A percentile compares a stretch with the other conserved stretches of the same genome.
phyloP scores from a whole-genome alignment of 2,113 vertebrate species.

The Otocyon megalotis region DNA sequence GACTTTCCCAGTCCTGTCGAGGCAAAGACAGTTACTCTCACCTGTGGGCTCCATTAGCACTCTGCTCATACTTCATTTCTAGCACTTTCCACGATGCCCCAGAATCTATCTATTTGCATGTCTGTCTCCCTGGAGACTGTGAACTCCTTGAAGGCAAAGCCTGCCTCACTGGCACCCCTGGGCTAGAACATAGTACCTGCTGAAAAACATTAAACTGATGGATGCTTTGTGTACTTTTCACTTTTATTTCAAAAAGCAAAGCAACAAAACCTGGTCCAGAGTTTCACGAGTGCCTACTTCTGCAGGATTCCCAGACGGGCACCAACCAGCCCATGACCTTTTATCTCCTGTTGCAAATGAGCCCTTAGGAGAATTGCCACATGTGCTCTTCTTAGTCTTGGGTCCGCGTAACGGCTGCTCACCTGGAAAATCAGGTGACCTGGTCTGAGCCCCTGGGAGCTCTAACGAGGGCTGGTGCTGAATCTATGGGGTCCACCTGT shows the following conservation, averaged over 20 bases:
- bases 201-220: too few species aligned
- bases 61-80: background rate
- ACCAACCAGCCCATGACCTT: rapidly evolving
- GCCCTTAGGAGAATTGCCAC: background rate
- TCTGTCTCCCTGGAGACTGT: background rate
- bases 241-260: background rate
- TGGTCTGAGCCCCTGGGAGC: background rate
- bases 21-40: background rate
- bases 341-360: background rate
- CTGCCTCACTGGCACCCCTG: rapidly evolving
- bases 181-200: background rate
- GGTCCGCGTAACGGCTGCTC: rapidly evolving
- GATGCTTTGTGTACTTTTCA: background rate
- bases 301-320: background rate
- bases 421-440: background rate
- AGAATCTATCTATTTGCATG: background rate
- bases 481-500: background rate
- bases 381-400: background rate
- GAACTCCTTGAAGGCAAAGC: background rate
- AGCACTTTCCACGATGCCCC: background rate
- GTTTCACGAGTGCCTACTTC: background rate
- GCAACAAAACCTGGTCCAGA: background rate
- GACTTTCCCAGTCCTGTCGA: rapidly evolving
- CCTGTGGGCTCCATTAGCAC: background rate
- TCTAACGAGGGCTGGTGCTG: rapidly evolving